phyloP scores from a whole-genome alignment of 37 sponge, comb jelly and placozoan species.

The Geodia barretti region DNA sequence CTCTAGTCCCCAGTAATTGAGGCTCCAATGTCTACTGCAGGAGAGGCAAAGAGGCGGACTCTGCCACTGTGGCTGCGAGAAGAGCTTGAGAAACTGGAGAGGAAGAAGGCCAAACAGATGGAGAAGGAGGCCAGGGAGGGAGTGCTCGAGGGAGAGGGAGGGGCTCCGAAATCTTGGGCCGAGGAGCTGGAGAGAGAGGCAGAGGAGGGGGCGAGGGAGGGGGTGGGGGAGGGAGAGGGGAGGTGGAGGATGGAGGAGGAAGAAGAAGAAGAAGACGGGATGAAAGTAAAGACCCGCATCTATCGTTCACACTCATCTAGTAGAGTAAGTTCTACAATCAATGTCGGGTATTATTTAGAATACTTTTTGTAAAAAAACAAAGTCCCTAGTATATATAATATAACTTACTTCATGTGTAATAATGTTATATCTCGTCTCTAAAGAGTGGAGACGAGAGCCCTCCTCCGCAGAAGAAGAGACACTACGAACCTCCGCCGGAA shows the following conservation, averaged over 20 bases:
- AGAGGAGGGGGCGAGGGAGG: slow-evolving; percentile 12
- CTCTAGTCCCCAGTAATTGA: too few species aligned
- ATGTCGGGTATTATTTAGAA: slow-evolving; percentile 5
- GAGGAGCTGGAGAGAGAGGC: slow-evolving; percentile 27
- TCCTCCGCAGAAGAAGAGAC: background rate
- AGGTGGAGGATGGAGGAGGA: background rate
- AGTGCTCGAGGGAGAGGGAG: background rate
- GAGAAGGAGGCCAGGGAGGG: slow-evolving; percentile 46
- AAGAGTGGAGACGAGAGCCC: background rate
- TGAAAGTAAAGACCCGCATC: background rate
- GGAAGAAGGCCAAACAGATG: slow-evolving; percentile 23
- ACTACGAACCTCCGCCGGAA: slow-evolving; percentile 4
- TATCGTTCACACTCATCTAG: too few species aligned
- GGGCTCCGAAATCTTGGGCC: slow-evolving; percentile 18
- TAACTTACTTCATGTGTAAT: background rate
- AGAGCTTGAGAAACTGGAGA: slow-evolving; percentile 60
- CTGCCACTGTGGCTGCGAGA: slow-evolving; percentile 50
- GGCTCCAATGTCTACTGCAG: too few species aligned
- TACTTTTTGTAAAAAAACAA: background rate
- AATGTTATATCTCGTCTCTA: background rate
- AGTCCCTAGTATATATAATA: background rate
- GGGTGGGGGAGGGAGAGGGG: background rate
- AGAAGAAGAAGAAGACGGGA: slow-evolving; percentile 12
- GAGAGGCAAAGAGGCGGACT: background rate
- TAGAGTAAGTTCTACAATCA: slow-evolving; percentile 15